Percentiles rank a stretch among this genome's conserved stretches.
These are phyloP conservation scores for Passer domesticus DNA, from an alignment of 2,113 vertebrate genomes.

Conservation along the genomic window DNA sequence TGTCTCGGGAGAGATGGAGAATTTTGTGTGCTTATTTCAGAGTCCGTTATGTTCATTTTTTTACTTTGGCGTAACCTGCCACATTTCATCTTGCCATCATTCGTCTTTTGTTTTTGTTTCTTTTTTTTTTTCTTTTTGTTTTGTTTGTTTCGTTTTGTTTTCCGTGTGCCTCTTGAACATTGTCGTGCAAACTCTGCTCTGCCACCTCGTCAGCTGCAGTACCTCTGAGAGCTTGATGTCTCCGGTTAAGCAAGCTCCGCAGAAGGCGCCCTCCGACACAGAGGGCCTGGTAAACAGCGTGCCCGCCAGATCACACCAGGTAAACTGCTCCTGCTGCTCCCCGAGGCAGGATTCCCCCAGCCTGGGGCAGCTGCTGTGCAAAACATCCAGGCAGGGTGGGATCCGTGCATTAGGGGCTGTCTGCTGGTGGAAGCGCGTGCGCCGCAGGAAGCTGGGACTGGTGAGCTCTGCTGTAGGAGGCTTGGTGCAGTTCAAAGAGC, in stretches of 20 bases:
- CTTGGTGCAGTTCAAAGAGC: neutral
- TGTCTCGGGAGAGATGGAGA: slow-evolving; percentile 25
- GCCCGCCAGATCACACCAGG: slow-evolving; percentile 88
- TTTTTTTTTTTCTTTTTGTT: neutral
- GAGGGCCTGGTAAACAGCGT: slow-evolving; percentile 86
- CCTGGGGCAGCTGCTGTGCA: neutral
- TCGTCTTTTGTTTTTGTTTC: slow-evolving; percentile 26
- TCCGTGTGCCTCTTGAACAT: slow-evolving; percentile 59
- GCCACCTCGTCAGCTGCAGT: slow-evolving; percentile 82
- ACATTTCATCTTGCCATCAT: slow-evolving; percentile 55
- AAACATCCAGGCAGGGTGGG: slow-evolving; percentile 14
- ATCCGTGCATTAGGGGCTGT: neutral
- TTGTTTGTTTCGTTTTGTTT: neutral
- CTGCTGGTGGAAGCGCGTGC: neutral
- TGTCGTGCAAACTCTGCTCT: slow-evolving; percentile 72
- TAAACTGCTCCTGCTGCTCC: slow-evolving; percentile 72
- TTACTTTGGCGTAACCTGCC: slow-evolving; percentile 55
- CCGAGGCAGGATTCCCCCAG: neutral
- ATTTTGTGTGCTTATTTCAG: neutral
- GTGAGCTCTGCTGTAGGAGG: neutral
- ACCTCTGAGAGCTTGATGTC: slow-evolving; percentile 88
- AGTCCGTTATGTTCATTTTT: slow-evolving; percentile 38
- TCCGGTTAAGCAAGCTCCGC: slow-evolving; percentile 83
- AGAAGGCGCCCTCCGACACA: slow-evolving; percentile 86
- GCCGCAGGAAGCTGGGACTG: neutral